Percentiles rank a stretch among this genome's conserved stretches.
Conservation (phyloP, 2,113 vertebrate genomes). For the Cebus imitator region DNA sequence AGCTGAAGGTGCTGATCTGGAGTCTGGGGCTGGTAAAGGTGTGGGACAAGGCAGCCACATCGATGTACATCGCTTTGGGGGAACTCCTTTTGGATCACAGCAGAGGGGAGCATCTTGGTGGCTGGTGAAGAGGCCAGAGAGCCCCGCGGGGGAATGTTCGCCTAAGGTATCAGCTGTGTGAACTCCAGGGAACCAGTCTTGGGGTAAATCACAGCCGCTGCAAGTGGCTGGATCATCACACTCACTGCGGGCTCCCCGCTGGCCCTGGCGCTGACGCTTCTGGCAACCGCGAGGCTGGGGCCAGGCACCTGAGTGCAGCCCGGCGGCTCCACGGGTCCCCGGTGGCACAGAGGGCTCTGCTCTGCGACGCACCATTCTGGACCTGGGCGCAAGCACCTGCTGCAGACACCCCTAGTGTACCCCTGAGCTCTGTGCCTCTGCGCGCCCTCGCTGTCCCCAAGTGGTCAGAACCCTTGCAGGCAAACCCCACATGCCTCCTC, state of each 20-base stretch:
- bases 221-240: background rate
- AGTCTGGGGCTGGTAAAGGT: background rate
- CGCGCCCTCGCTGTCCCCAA: background rate
- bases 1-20: background rate
- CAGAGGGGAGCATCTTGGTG: background rate
- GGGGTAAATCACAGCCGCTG: fast-evolving
- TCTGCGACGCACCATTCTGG: fast-evolving
- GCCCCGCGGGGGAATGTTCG: background rate
- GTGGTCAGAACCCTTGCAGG: background rate
- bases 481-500: background rate
- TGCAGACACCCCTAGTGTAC: fast-evolving
- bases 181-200: background rate
- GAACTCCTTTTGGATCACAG: background rate
- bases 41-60: background rate
- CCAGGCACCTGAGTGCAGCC: background rate
- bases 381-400: background rate
- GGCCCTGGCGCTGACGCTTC: background rate
- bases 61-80: background rate
- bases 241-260: background rate
- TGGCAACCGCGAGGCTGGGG: background rate
- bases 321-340: background rate
- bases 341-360: background rate
- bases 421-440: background rate
- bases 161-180: background rate
- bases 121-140: background rate